Evolutionary conservation across 2,888 invertebrate species (phyloP), one percentile per base, ranked within the genome.

Genomic region (Vanessa cardui): DNA sequence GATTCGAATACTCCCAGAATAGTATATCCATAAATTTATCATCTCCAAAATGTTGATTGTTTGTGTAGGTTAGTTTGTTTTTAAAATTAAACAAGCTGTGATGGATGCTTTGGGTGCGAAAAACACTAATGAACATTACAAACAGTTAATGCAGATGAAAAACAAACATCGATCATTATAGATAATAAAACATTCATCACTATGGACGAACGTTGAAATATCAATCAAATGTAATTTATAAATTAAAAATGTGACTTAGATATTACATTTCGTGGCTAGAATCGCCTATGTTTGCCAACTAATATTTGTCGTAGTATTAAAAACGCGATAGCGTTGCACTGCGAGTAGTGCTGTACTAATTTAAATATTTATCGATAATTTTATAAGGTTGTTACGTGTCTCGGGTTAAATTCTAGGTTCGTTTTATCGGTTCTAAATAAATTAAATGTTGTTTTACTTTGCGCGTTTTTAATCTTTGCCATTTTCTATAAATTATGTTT

Each of bases 251-350:
- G 52, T 56, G 59, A 54, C 58, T 70, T 67, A 69, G 68, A 68
- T 70, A 56, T 66, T 52, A 47, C 65, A 61, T 68, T 64, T 72
- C 64, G 66, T 61, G 75, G 72, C 74, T 76, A 75, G 75, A 73
- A 78, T 80, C 79, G 81, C 80, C 84, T 85, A 86, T 84, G 83
- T 78, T 81, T 83, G 83, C 76, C 64, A 69, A 68, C 78, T 80
- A 84, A 87, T 83, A 84, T 88, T 84, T 85, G 80, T 74, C 74
- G 73, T 65, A 73, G 82, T 82, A 86, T 85, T 84, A 85, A 85
- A 83, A 85, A 83, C 76, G 83, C 83, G 90, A 90, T 89, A 89
- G 88, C 80, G 76, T 77, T 87, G 90, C 89, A 90, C 74, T 76
- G 76, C 58, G 62, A 46, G 20, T 83, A 87, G 87, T 77, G 87